These are phyloP conservation scores for Holocentrus rufus DNA, from an alignment of 2,797 vertebrate genomes.

Conservation along the genomic window DNA sequence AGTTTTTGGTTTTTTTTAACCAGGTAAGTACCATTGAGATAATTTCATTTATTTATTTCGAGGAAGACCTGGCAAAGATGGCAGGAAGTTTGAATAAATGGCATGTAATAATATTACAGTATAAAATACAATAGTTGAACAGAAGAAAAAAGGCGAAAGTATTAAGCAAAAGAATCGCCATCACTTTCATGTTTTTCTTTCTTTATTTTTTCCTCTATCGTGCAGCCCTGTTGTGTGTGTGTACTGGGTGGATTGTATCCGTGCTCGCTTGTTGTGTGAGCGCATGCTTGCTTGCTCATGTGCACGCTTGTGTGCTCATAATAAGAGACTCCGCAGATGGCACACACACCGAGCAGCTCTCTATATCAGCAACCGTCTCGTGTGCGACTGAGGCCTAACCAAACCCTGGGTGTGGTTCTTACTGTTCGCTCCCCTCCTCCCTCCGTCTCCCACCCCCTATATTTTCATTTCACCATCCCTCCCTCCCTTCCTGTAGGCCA, in stretches of 20 bases:
- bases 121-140: background rate
- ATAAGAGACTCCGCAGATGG: constrained; percentile 16
- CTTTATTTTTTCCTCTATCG: background rate
- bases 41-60: background rate
- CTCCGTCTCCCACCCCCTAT: constrained; percentile 64
- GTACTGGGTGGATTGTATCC: constrained; percentile 29
- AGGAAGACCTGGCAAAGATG: background rate
- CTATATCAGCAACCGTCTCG: constrained; percentile 40
- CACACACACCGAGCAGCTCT: constrained; percentile 18
- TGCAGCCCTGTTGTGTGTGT: constrained; percentile 45
- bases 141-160: background rate
- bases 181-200: too few relatives aligned
- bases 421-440: constrained; percentile 60
- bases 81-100: background rate
- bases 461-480: constrained; percentile 81
- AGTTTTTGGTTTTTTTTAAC: too few relatives aligned
- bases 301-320: constrained; percentile 31
- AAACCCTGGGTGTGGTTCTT: constrained; percentile 72
- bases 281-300: constrained; percentile 71
- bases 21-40: background rate
- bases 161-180: too few relatives aligned
- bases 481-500: constrained; percentile 85
- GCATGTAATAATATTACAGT: background rate
- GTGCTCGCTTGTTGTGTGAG: constrained; percentile 48
- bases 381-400: constrained; percentile 47